These are phyloP conservation scores for Microchrysa polita DNA, from an alignment of 2,888 invertebrate genomes.

Conservation along the genomic window DNA sequence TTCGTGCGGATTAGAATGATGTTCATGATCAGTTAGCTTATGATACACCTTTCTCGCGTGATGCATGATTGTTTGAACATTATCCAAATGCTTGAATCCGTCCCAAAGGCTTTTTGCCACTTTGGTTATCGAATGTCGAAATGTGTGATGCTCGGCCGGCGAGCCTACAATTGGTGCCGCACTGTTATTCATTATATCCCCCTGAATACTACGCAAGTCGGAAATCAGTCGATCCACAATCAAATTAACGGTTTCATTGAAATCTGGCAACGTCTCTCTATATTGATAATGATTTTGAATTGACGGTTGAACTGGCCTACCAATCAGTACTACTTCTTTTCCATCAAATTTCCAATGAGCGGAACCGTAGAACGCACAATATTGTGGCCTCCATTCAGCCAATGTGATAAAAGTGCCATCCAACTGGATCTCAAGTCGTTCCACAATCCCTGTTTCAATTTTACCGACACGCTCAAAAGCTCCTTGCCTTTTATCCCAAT, in stretches of 20 bases:
- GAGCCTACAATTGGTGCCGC: not conserved
- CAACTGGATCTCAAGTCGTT: conserved; percentile 58
- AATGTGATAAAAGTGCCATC: conserved; percentile 57
- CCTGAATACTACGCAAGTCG: not conserved
- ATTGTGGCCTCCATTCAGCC: conserved; percentile 50
- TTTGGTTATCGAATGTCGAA: conserved; percentile 26
- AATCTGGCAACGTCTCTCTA: not conserved
- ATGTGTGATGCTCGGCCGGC: conserved; percentile 21
- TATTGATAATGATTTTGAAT: conserved; percentile 50
- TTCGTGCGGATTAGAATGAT: not conserved
- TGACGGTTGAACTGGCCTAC: conserved; percentile 54
- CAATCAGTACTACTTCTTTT: conserved; percentile 55
- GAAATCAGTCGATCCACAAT: not conserved
- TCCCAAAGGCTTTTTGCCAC: conserved; percentile 24
- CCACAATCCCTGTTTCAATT: conserved; percentile 65
- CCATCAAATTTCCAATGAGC: conserved; percentile 56
- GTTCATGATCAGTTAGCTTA: not conserved
- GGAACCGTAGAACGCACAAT: conserved; percentile 54
- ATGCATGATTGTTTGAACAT: conserved; percentile 25
- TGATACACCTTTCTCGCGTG: conserved; percentile 20
- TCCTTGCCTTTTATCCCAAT: conserved; percentile 59
- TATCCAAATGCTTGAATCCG: conserved; percentile 18
- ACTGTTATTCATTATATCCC: not conserved
- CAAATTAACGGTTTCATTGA: not conserved
- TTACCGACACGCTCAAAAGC: conserved; percentile 56